These are phyloP conservation scores for Ascaphus truei DNA, from an alignment of 2,113 vertebrate genomes.

Conservation along the genomic window DNA sequence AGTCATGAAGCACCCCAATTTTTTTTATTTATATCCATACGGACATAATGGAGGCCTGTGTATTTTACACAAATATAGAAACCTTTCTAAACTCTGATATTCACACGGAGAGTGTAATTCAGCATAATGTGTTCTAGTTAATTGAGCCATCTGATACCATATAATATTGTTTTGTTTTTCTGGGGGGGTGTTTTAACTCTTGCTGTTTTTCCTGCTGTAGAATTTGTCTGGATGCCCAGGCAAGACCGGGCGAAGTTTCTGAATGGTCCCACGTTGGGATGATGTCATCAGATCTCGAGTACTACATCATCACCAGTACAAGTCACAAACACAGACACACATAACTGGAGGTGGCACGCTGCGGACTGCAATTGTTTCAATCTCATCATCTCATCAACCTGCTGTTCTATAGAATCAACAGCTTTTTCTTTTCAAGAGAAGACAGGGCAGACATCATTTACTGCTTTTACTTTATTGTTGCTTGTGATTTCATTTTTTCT, in stretches of 20 bases:
- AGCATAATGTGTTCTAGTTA: too few species aligned
- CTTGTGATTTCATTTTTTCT: conserved; percentile 57
- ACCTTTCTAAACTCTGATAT: too few species aligned
- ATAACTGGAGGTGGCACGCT: conserved; percentile 71
- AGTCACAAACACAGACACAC: conserved; percentile 24
- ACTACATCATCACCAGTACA: conserved; percentile 69
- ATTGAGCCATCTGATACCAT: too few species aligned
- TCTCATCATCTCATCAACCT: conserved; percentile 92
- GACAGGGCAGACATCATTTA: conserved; percentile 76
- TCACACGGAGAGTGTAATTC: too few species aligned
- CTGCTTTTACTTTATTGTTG: conserved; percentile 71
- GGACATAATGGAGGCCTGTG: too few species aligned
- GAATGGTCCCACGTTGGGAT: conserved; percentile 85
- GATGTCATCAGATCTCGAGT: conserved; percentile 85
- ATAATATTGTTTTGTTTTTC: too few species aligned
- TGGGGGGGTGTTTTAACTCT: too few species aligned
- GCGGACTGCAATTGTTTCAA: conserved; percentile 66
- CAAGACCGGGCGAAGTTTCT: conserved; percentile 93
- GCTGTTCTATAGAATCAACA: conserved; percentile 88
- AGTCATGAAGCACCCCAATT: too few species aligned
- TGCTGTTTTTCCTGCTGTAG: conserved; percentile 51
- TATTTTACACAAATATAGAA: too few species aligned
- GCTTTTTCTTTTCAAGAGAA: conserved; percentile 60
- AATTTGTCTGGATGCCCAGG: conserved; percentile 90
- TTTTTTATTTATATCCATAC: too few species aligned